Percentiles rank a stretch among this genome's conserved stretches.
These are phyloP conservation scores for Cyphomyrus discorhynchus DNA, from an alignment of 2,113 vertebrate species.

Conservation along the genomic window DNA sequence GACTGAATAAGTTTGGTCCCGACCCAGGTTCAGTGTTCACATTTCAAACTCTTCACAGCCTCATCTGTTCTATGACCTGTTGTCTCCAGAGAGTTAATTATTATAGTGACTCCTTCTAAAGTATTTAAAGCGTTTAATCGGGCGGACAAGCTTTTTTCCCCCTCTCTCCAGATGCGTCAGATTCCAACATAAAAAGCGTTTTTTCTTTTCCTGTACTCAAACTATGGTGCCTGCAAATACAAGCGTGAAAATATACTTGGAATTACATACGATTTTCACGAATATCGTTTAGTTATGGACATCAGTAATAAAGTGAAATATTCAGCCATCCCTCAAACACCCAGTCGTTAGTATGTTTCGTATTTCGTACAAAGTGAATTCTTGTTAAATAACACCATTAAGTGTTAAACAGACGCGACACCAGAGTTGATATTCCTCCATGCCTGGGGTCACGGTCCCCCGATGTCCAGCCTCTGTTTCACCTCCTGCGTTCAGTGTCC, in stretches of 20 bases:
- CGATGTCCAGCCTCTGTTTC: neutral
- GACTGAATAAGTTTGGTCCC: neutral
- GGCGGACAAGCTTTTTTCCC: constrained; percentile 8
- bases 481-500: neutral
- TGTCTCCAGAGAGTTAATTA: constrained; percentile 28
- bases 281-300: neutral
- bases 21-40: neutral
- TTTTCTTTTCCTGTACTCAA: constrained; percentile 13
- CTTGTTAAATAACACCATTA: neutral
- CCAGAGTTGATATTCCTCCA: neutral
- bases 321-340: neutral
- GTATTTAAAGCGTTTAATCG: constrained; percentile 25
- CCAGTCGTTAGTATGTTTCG: neutral
- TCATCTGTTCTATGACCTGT: constrained; percentile 34
- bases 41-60: constrained; percentile 20
- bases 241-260: neutral
- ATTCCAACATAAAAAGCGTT: neutral
- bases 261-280: neutral
- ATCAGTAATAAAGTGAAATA: neutral
- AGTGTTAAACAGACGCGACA: neutral
- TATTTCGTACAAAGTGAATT: neutral
- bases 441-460: neutral
- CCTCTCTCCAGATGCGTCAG: neutral
- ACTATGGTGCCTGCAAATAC: neutral
- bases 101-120: constrained; percentile 25